Base-by-base conservation (phyloP, 2,888 invertebrate species). In the Caenorhabditis angaria region DNA sequence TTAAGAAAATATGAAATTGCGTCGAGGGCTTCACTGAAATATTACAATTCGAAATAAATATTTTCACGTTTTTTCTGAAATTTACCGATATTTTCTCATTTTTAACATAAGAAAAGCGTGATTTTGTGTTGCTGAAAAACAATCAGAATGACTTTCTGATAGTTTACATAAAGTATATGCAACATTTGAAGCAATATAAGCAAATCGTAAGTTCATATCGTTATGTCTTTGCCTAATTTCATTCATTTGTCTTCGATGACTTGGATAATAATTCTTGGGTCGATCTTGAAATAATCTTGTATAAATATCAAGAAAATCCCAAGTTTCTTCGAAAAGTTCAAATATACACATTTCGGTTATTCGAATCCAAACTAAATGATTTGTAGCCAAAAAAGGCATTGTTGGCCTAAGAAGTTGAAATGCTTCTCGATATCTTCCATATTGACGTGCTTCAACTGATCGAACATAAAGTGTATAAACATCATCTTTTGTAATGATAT, bases 381-480 rank as follows among this genome's bases (percentile, higher is more conserved):
- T 63, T 18, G 69, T 66, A 22, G 61, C 61, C 24, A 66, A 58
- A 25, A 55, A 69, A 6, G 74, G 69, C 24, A 69, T 47, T 25
- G 55, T 61, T 20, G 74, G 66, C 20, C 65, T 51, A 6, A 70
- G 10, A 0, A 28, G 24, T 5, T 51, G 24, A 54, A 74, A 74
- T 54, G 29, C 35, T 28, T 74, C 74, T 10, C 74, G 65, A 48
- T 74, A 70, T 2, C 74, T 29, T 18, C 74, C 74, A 20, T 53
- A 50, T 24, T 62, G 62, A 22, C 62, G 68, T 0, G 65, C 65
- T 55, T 73, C 68, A 0, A 73, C 51, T 22, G 61, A 61, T 12
- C 65, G 60, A 6, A 54, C 35, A 50, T 72, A 67, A 6, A 72
- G 50, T 53, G 41, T 20, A 29, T 67, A 20, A 12, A 71, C 32